Conservation (phyloP, 1,140 invertebrate species). For the Vanessa tameamea region DNA sequence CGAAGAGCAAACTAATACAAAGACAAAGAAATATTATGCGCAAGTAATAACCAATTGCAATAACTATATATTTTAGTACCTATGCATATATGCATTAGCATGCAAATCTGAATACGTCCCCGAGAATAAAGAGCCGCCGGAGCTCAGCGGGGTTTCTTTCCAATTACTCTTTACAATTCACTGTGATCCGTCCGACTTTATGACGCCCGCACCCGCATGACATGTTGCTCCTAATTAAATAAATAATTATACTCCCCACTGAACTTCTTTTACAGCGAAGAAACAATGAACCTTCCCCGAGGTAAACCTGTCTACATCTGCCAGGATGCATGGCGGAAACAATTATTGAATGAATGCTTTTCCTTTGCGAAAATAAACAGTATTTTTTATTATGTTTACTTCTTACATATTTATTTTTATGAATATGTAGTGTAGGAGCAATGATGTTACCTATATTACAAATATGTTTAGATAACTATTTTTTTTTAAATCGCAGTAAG, state of each 20-base stretch:
- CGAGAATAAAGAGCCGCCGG: conserved; percentile 35
- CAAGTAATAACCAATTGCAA: conserved; percentile 1
- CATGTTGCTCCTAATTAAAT: conserved; percentile 40
- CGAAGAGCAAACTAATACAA: background rate
- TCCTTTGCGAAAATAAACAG: conserved; percentile 32
- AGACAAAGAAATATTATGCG: conserved; percentile 6
- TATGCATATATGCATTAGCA: conserved; percentile 29
- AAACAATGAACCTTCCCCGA: conserved; percentile 32
- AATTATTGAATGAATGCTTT: conserved; percentile 37
- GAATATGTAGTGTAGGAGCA: too few relatives aligned
- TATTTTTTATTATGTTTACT: conserved; percentile 13
- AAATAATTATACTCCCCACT: conserved; percentile 38
- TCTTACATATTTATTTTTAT: conserved; percentile 1
- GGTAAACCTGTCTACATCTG: conserved; percentile 34
- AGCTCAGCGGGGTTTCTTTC: conserved; percentile 34
- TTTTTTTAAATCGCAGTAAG: too few relatives aligned
- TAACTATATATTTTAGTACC: conserved; percentile 10
- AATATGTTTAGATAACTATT: too few relatives aligned
- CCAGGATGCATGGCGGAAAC: conserved; percentile 34
- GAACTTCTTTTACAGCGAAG: conserved; percentile 27
- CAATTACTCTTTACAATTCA: conserved; percentile 37
- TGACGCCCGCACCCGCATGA: conserved; percentile 37
- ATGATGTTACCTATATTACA: too few relatives aligned
- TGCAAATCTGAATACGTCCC: conserved; percentile 30
- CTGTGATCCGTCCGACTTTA: conserved; percentile 35